Conservation (phyloP, 2,113 vertebrate genomes). For the Neofelis nebulosa region DNA sequence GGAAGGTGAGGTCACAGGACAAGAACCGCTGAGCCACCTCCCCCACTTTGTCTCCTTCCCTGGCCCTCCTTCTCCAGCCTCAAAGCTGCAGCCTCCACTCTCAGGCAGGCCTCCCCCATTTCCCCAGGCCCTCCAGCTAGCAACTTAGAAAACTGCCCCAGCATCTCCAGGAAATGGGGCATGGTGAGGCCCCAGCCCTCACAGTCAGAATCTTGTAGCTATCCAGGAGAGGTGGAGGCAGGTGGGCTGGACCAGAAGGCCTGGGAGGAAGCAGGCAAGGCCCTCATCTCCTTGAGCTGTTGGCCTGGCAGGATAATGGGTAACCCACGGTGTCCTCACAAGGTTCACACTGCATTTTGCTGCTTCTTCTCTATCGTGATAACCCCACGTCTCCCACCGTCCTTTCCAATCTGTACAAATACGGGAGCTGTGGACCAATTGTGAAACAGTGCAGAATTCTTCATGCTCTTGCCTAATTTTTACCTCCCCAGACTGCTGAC, state of each 20-base stretch:
- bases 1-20: background rate
- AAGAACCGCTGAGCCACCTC: background rate
- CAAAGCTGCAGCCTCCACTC: background rate
- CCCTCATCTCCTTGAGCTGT: rapidly evolving
- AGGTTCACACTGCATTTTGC: background rate
- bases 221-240: background rate
- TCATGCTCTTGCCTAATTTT: background rate
- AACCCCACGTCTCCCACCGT: background rate
- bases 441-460: slow-evolving; percentile 64
- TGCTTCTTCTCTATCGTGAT: background rate
- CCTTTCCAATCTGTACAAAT: slow-evolving; percentile 53
- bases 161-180: background rate
- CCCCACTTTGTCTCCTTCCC: background rate
- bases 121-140: background rate
- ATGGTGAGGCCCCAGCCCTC: background rate
- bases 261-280: background rate
- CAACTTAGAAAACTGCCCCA: background rate
- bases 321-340: background rate
- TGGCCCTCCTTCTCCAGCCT: background rate
- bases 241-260: background rate
- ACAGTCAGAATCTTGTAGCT: background rate
- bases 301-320: rapidly evolving
- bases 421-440: slow-evolving; percentile 39
- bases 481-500: background rate
- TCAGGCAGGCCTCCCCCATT: background rate